Conservation (phyloP, 1,140 invertebrate genomes). For the Andrena cerasifolii region DNA sequence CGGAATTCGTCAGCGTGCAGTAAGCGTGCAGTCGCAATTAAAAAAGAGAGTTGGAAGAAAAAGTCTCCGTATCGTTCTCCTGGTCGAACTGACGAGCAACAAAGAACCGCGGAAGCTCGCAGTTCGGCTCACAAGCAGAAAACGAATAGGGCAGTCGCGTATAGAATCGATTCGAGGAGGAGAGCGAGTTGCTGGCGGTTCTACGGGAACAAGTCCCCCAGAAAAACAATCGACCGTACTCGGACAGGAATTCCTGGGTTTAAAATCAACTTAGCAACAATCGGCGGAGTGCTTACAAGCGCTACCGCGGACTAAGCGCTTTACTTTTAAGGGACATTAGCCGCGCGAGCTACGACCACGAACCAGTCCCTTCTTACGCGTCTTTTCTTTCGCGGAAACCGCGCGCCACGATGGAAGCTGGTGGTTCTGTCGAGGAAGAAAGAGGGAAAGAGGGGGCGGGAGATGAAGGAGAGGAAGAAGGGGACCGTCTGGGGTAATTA, state of each 20-base stretch:
- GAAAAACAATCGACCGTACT: background rate
- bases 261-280: conserved; percentile 63
- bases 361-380: conserved; percentile 43
- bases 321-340: conserved; percentile 70
- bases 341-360: conserved; percentile 43
- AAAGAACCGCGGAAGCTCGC: too few species aligned
- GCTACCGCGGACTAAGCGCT: conserved; percentile 56
- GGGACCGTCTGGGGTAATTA: conserved; percentile 74
- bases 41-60: too few species aligned
- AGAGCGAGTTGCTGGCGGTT: background rate
- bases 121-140: too few species aligned
- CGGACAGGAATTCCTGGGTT: conserved; percentile 27
- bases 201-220: too few species aligned
- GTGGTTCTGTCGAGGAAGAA: conserved; percentile 45
- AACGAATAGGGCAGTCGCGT: background rate
- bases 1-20: background rate
- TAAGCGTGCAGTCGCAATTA: too few species aligned
- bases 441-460: conserved; percentile 52
- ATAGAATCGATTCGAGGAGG: background rate
- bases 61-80: too few species aligned
- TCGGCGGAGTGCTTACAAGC: conserved; percentile 50
- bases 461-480: conserved; percentile 19
- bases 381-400: conserved; percentile 62
- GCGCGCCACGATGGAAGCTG: conserved; percentile 40
- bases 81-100: too few species aligned